Conservation (phyloP, 2,113 vertebrate species). For the Puntigrus tetrazona region DNA sequence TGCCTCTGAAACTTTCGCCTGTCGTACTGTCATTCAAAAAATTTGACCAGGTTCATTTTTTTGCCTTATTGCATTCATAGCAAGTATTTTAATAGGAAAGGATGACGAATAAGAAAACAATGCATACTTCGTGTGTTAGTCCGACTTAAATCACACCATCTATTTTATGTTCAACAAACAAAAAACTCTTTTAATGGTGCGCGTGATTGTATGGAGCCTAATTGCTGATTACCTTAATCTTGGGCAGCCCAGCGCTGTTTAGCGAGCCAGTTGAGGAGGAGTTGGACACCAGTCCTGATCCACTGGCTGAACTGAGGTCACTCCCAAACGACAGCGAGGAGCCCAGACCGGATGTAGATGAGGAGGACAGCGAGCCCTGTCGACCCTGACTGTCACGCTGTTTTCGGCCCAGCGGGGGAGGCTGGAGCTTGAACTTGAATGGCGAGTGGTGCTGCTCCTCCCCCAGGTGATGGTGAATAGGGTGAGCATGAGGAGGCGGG, state of each 20-base stretch:
- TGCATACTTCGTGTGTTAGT: neutral
- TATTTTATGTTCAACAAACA: neutral
- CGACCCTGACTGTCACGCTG: conserved; percentile 75
- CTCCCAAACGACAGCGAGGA: conserved; percentile 77
- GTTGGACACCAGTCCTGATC: conserved; percentile 73
- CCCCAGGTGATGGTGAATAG: conserved; percentile 64
- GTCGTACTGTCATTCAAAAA: too few species aligned
- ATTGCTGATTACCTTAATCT: conserved; percentile 79
- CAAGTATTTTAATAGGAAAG: too few species aligned
- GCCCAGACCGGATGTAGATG: conserved; percentile 73
- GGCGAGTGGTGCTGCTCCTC: conserved; percentile 77
- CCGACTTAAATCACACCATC: neutral
- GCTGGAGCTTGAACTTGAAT: conserved; percentile 93
- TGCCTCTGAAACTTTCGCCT: too few species aligned
- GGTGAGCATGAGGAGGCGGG: conserved; percentile 27
- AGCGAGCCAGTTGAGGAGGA: conserved; percentile 77
- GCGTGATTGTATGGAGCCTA: neutral
- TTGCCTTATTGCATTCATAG: too few species aligned
- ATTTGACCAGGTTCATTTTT: too few species aligned
- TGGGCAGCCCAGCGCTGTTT: conserved; percentile 79
- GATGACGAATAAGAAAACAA: too few species aligned
- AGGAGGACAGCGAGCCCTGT: conserved; percentile 71
- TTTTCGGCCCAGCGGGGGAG: conserved; percentile 83
- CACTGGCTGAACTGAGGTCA: conserved; percentile 75
- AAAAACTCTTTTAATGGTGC: neutral